Base-by-base conservation (phyloP, 2,888 invertebrate genomes). In the Leucophenga montana region DNA sequence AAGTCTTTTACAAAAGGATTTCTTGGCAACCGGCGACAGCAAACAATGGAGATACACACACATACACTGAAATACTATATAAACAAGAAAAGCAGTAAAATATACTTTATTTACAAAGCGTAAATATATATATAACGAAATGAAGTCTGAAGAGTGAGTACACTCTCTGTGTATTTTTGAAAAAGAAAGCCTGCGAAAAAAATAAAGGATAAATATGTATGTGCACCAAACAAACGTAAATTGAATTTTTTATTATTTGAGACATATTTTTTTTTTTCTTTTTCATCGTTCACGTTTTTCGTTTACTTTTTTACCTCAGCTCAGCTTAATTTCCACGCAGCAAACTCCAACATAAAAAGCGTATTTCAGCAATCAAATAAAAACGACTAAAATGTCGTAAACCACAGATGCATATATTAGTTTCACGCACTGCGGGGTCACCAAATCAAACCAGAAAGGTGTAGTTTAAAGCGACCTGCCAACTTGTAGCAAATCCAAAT, bases 241-340 rank as follows among this genome's bases (percentile, higher is more conserved):
- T 48, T 48, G 48, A 64, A 48, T 64, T 64, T 48, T 27, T 62
- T 22, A 57, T 57, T 57, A 57, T 27, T 57, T 27, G 11, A 11
- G 20, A 27, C 27, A 56, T 44, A 46, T n/a, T 27, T 27, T 27
- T 27, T 27, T 27, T 11, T 16, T 39, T 57, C 13, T 57, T 57
- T 39, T 39, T 1, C 11, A 5, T 39, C 27, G 31, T 57, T 27
- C 4, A n/a, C n/a, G n/a, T 56, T 14, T 14, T 31, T 59, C 33
- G 33, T 53, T 53, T 13, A 53, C 16, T 33, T 33, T 33, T 33
- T n/a, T n/a, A 33, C 33, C 33, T 33, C 8, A 5, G n/a, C 33
- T 8, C 5, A 16, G 11, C 20, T 20, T 54, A 13, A 54, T 18
- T 18, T 54, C 22, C 11, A 18, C 54, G 54, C 18, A n/a, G n/a